These are phyloP conservation scores for Cydia splendana DNA, from an alignment of 1,140 invertebrate genomes.

Conservation along the genomic window DNA sequence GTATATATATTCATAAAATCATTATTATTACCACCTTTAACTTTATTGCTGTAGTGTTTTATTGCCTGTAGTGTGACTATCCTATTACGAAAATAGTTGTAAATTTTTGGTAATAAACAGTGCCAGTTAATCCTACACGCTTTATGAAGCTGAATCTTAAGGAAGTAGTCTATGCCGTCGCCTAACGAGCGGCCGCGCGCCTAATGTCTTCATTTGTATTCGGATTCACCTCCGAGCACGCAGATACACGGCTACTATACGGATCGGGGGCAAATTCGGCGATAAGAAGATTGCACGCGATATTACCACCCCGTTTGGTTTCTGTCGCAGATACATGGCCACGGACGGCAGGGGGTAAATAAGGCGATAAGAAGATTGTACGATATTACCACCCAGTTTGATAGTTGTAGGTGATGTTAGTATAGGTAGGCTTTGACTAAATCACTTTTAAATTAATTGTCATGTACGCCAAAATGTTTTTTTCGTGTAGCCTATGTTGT, in stretches of 20 bases:
- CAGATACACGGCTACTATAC: slow-evolving; percentile 42
- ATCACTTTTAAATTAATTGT: neutral
- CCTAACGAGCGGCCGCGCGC: slow-evolving; percentile 44
- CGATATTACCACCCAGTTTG: neutral
- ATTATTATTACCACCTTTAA: too few relatives aligned
- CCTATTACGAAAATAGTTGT: too few relatives aligned
- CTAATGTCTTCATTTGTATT: slow-evolving; percentile 74
- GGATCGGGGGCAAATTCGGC: neutral
- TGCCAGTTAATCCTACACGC: neutral
- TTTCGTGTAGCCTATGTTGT: too few relatives aligned
- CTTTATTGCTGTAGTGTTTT: too few relatives aligned
- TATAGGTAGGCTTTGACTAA: too few relatives aligned
- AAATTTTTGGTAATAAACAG: too few relatives aligned
- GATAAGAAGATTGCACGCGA: slow-evolving; percentile 17
- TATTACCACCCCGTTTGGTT: neutral
- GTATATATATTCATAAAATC: too few relatives aligned
- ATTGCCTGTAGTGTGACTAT: too few relatives aligned
- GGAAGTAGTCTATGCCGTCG: slow-evolving; percentile 15
- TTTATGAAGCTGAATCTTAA: neutral
- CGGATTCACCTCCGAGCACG: slow-evolving; percentile 60
- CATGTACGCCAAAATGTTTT: too few relatives aligned
- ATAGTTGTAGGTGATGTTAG: neutral
- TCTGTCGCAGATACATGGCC: slow-evolving; percentile 44
- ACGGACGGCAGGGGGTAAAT: neutral
- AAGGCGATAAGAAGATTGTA: slow-evolving; percentile 2